Conservation (phyloP, 92 coral and sea anemone species). For the Umimayanthus chanpuru region DNA sequence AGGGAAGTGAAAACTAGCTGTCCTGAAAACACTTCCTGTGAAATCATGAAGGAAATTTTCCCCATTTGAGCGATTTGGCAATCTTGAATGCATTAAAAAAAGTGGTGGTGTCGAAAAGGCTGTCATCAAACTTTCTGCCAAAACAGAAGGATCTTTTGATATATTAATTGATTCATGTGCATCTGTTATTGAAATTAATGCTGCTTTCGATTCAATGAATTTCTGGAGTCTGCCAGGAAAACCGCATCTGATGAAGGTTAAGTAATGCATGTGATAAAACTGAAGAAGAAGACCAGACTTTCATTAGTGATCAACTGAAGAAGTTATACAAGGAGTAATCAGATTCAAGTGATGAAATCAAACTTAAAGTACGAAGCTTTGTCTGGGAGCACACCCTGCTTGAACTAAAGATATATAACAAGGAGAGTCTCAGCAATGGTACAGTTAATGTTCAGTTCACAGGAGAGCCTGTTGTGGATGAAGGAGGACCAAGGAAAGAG, state of each 20-base stretch:
- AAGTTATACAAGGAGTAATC: conserved; percentile 31
- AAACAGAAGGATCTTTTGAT: conserved; percentile 51
- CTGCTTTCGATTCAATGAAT: conserved; percentile 32
- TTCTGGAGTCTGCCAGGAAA: conserved; percentile 8
- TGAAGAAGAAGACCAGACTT: conserved; percentile 41
- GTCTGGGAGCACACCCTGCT: conserved; percentile 61
- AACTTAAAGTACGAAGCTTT: conserved; percentile 63
- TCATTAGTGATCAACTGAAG: conserved; percentile 43
- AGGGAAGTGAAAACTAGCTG: conserved; percentile 11
- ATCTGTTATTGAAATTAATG: conserved; percentile 48
- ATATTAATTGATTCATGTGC: conserved; percentile 59
- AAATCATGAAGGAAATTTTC: conserved; percentile 59
- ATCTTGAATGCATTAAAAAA: conserved; percentile 49
- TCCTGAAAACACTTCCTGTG: conserved; percentile 25
- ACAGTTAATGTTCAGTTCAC: conserved; percentile 56
- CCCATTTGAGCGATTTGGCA: conserved; percentile 47
- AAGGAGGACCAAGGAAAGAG: conserved; percentile 69
- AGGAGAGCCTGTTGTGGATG: conserved; percentile 63
- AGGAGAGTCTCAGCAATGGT: conserved; percentile 47
- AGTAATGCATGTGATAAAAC: background rate
- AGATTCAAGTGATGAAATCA: conserved; percentile 52
- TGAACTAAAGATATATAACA: conserved; percentile 46
- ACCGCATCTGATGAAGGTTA: conserved; percentile 19
- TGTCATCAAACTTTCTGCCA: conserved; percentile 61
- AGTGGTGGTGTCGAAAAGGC: conserved; percentile 60